Base-by-base conservation (phyloP, 92 coral and sea anemone species). In the Muricea muricata region DNA sequence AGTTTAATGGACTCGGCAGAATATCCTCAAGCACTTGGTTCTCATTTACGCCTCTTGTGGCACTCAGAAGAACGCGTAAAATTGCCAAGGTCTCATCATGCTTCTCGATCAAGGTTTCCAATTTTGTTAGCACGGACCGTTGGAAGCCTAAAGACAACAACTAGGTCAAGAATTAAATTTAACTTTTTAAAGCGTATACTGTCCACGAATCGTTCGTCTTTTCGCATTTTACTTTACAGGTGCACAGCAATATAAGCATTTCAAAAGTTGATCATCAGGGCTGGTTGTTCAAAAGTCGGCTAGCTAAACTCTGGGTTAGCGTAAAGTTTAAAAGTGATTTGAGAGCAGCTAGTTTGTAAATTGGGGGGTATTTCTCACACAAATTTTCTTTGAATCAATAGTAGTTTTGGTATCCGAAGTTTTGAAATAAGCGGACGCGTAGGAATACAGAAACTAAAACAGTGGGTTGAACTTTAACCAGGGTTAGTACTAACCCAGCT, bases 81-180 rank as follows among this genome's bases (percentile, higher is more conserved):
- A 26, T 65, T 2, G 63, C 3, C 11, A 55, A 55, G 3, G 63
- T 24, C 11, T 55, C 26, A 15, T 55, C 63, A 55, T 55, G 73
- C 15, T 65, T 65, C 3, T 65, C 32, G 26, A 63, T 63, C 9
- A 63, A 15, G 15, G 71, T 63, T 31, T 63, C 71, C 33, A 63
- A n/a, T 26, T 63, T 63, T 6, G 71, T 63, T 2, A 63, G 71
- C 32, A 63, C 71, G 3, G 71, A 25, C 24, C 71, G 20, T 63
- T 63, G 71, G 71, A 63, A 63, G 71, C 71, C 73, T 65, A 65
- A 45, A 45, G 14, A 45, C 9, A 13, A 45, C 50, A 45, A 45
- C 14, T 45, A 45, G 14, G 50, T 45, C 15, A 45, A 45, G 50
- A 45, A 45, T 17, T 1, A 45, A 45, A 17, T 45, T 45, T 45